These are phyloP conservation scores for Sebastes alutus DNA, from an alignment of 2,797 vertebrate genomes.

Conservation along the genomic window DNA sequence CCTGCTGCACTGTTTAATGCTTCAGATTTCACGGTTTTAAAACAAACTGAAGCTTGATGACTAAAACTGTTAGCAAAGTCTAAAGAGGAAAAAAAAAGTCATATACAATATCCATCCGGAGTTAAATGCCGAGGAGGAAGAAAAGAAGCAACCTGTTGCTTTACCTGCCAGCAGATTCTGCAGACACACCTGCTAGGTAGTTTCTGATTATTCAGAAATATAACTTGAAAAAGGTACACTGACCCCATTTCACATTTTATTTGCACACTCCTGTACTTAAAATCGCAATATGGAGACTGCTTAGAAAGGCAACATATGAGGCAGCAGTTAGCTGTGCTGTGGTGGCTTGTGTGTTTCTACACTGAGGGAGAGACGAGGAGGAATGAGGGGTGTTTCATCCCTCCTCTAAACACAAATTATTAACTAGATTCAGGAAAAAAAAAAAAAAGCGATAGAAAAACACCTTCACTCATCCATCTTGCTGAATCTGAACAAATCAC, in stretches of 20 bases:
- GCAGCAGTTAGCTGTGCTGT: slow-evolving; percentile 2
- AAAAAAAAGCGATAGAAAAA: slow-evolving; percentile 13
- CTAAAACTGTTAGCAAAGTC: neutral
- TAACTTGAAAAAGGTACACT: neutral
- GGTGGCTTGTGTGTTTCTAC: slow-evolving; percentile 6
- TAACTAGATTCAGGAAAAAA: slow-evolving; percentile 23
- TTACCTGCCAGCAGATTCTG: neutral
- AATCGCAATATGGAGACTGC: neutral
- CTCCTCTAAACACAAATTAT: slow-evolving; percentile 43
- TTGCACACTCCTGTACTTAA: neutral
- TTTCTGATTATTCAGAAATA: neutral
- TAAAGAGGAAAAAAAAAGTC: neutral
- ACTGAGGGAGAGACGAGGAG: slow-evolving; percentile 14
- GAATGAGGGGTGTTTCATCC: slow-evolving; percentile 26
- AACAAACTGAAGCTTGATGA: slow-evolving; percentile 25
- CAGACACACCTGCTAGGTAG: neutral
- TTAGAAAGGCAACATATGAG: slow-evolving; percentile 8
- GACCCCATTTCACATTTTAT: neutral
- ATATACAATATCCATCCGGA: neutral
- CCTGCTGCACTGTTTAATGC: slow-evolving; percentile 42
- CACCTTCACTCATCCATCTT: slow-evolving; percentile 42
- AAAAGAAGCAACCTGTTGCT: slow-evolving; percentile 11
- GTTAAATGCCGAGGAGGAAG: neutral
- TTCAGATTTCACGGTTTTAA: slow-evolving; percentile 39
- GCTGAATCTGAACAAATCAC: slow-evolving; percentile 40